Percentiles rank a stretch among this genome's conserved stretches.
These are phyloP conservation scores for Luffia ferchaultella DNA, from an alignment of 2,888 invertebrate species.

Conservation along the genomic window DNA sequence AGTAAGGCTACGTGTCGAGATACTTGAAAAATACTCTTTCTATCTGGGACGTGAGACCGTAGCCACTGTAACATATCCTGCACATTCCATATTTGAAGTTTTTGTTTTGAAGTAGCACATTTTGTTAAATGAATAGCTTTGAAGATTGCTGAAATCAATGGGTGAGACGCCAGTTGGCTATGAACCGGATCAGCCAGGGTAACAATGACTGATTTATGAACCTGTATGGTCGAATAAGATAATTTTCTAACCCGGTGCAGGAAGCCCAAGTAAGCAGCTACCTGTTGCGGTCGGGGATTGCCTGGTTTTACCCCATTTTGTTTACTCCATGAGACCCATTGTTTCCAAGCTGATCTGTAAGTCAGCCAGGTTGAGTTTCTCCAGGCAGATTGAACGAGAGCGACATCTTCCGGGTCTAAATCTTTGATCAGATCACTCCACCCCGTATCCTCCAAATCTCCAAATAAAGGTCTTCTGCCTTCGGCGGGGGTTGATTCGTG, in stretches of 20 bases:
- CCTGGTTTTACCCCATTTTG: not conserved
- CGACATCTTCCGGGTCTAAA: not conserved
- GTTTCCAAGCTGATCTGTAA: not conserved
- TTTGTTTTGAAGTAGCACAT: not conserved
- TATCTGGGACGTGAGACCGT: too few relatives aligned
- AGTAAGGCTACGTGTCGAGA: slow-evolving; percentile 4
- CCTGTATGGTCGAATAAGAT: not conserved
- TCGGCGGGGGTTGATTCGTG: not conserved
- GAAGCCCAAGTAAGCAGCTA: not conserved
- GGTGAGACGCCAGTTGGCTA: not conserved
- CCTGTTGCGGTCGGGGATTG: not conserved
- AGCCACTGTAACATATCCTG: not conserved
- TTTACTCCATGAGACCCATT: slow-evolving; percentile 1
- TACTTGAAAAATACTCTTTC: not conserved
- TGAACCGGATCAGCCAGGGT: not conserved
- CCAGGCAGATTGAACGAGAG: not conserved
- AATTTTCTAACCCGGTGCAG: not conserved
- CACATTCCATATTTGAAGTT: slow-evolving; percentile 7
- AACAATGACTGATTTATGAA: not conserved
- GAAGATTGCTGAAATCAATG: not conserved
- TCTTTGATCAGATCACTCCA: not conserved
- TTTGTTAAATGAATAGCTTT: not conserved
- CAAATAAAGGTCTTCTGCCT: not conserved
- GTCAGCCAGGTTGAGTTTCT: not conserved
- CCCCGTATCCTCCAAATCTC: slow-evolving; percentile 4